phyloP scores from a whole-genome alignment of 1,140 invertebrate species.

The Luehdorfia chinensis region DNA sequence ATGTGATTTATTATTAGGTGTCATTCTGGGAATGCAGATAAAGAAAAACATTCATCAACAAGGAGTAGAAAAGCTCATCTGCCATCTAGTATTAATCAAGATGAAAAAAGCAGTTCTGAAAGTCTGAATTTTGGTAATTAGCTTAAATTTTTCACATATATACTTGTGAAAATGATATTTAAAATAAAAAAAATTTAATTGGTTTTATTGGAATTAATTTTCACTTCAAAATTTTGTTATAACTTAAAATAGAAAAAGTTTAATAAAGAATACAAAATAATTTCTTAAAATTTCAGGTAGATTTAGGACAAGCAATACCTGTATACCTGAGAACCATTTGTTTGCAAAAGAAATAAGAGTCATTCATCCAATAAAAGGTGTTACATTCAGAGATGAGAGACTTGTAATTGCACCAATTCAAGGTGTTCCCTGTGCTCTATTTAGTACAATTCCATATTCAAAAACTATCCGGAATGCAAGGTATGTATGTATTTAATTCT shows the following conservation, averaged over 20 bases:
- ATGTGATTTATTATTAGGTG: conserved; percentile 57
- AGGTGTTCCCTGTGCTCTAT: conserved; percentile 88
- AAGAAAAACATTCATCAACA: conserved; percentile 77
- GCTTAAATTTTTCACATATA: conserved; percentile 40
- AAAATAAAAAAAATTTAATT: too few species aligned
- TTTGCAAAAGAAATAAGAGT: conserved; percentile 79
- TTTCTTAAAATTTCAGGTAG: conserved; percentile 58
- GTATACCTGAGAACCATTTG: conserved; percentile 71
- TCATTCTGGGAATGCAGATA: conserved; percentile 79
- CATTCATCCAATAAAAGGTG: conserved; percentile 78
- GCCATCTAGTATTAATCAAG: conserved; percentile 76
- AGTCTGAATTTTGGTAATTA: conserved; percentile 78
- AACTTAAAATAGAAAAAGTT: too few species aligned
- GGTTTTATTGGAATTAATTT: too few species aligned
- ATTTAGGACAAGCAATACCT: conserved; percentile 64
- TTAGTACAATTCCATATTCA: conserved; percentile 89
- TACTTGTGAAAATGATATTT: too few species aligned
- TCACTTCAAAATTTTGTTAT: too few species aligned
- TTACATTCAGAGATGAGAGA: conserved; percentile 86
- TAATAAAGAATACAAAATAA: too few species aligned
- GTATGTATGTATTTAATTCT: conserved; percentile 69
- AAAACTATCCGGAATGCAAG: conserved; percentile 81
- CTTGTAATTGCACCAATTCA: conserved; percentile 85
- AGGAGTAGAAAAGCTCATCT: conserved; percentile 64
- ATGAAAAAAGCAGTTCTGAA: conserved; percentile 85